Percentiles rank a stretch among this genome's conserved stretches.
Evolutionary conservation across 2,888 invertebrate genomes (phyloP).

Genomic region (Clepsis dumicolana): DNA sequence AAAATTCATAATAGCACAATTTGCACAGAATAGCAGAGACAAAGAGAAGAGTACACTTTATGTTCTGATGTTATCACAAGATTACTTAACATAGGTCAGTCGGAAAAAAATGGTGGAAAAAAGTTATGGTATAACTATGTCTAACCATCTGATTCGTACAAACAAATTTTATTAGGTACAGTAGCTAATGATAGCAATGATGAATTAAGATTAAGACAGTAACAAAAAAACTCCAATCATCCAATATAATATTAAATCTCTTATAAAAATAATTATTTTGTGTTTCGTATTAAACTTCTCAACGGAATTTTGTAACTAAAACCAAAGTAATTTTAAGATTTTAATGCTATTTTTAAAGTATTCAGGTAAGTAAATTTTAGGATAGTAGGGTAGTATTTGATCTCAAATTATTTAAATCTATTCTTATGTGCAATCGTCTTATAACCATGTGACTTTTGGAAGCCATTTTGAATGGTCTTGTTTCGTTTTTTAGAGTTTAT

Average conservation of each 20-base stretch:
- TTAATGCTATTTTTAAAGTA: background rate
- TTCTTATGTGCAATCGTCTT: constrained; percentile 17
- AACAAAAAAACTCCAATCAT: too few relatives aligned
- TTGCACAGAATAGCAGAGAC: background rate
- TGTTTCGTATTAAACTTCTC: background rate
- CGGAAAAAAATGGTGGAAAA: too few relatives aligned
- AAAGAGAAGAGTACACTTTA: background rate
- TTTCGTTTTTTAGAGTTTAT: constrained; percentile 42
- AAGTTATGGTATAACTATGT: too few relatives aligned
- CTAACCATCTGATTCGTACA: too few relatives aligned
- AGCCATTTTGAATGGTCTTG: constrained; percentile 38
- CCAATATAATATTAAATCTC: too few relatives aligned
- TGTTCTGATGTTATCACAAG: too few relatives aligned
- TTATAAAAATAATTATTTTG: too few relatives aligned
- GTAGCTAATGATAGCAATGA: too few relatives aligned
- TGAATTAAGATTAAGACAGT: too few relatives aligned
- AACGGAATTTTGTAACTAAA: background rate
- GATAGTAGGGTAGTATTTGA: constrained; percentile 23
- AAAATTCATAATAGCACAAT: constrained; percentile 2
- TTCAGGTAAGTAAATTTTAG: background rate
- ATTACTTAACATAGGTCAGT: too few relatives aligned
- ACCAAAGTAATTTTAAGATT: background rate
- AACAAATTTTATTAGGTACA: too few relatives aligned
- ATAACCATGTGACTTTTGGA: constrained; percentile 26
- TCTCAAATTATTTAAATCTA: constrained; percentile 30